Percentiles rank a stretch among this genome's conserved stretches.
Conservation (phyloP, 1,140 invertebrate species). For the Drosophila orena region DNA sequence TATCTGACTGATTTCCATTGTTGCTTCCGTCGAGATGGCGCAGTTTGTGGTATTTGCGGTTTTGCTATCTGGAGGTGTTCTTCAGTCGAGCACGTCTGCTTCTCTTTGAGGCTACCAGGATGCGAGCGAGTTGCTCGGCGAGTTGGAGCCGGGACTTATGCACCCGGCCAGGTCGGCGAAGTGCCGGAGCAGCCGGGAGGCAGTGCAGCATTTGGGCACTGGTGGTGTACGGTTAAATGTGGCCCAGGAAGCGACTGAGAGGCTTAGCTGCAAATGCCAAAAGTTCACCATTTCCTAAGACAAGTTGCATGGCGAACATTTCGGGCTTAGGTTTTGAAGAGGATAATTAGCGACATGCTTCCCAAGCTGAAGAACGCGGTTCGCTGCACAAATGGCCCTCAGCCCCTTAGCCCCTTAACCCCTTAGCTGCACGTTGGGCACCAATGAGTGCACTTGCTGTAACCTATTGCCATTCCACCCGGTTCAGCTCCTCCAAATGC, state of each 20-base stretch:
- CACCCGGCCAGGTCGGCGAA: not conserved
- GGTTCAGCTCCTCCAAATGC: too few relatives aligned
- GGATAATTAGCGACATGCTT: slow-evolving; percentile 39
- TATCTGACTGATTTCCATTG: slow-evolving; percentile 11
- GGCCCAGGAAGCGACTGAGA: slow-evolving; percentile 21
- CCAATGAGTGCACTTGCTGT: not conserved
- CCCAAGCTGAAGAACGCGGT: not conserved
- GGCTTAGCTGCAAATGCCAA: slow-evolving; percentile 33
- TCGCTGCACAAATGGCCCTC: slow-evolving; percentile 19
- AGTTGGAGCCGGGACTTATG: slow-evolving; percentile 1
- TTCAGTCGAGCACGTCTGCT: slow-evolving; percentile 29
- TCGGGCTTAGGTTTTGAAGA: slow-evolving; percentile 8
- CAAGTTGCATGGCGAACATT: slow-evolving; percentile 9
- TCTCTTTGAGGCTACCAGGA: slow-evolving; percentile 1
- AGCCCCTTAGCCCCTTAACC: not conserved
- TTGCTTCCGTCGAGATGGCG: slow-evolving; percentile 14
- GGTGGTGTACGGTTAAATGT: slow-evolving; percentile 31
- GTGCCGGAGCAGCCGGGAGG: slow-evolving; percentile 19
- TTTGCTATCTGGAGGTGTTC: slow-evolving; percentile 32
- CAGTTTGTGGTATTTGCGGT: slow-evolving; percentile 43
- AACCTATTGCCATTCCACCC: not conserved
- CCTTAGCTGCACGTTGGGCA: not conserved
- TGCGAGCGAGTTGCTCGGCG: slow-evolving; percentile 5
- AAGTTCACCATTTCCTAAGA: slow-evolving; percentile 17
- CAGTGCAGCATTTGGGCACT: slow-evolving; percentile 16